These are phyloP conservation scores for Ylistrum balloti DNA, from an alignment of 1,140 invertebrate species.

Conservation along the genomic window DNA sequence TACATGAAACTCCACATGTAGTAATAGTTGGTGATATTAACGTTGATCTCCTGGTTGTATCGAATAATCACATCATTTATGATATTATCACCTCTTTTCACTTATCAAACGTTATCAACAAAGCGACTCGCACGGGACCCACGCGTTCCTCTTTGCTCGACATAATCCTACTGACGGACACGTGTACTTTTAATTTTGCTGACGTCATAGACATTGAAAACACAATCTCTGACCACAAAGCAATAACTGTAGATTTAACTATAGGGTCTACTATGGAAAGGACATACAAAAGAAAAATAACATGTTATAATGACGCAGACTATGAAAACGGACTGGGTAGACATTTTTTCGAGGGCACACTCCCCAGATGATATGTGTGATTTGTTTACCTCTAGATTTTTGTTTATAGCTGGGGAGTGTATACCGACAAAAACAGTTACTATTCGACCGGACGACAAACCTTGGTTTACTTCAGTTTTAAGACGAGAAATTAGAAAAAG, in stretches of 20 bases:
- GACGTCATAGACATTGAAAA: not conserved
- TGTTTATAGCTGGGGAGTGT: not conserved
- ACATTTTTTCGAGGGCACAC: not conserved
- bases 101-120: not conserved
- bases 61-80: not conserved
- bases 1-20: not conserved
- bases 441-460: slow-evolving; percentile 47
- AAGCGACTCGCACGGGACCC: not conserved
- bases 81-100: not conserved
- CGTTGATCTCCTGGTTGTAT: not conserved
- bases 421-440: slow-evolving; percentile 33
- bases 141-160: not conserved
- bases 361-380: not conserved
- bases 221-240: not conserved
- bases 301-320: not conserved
- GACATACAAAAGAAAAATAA: not conserved
- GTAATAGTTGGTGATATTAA: not conserved
- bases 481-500: slow-evolving; percentile 47
- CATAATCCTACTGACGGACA: not conserved
- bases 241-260: not conserved
- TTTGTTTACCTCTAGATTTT: not conserved
- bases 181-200: not conserved
- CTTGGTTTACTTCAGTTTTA: slow-evolving; percentile 50
- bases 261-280: not conserved
- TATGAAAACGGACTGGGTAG: not conserved